These are phyloP conservation scores for Ecliptopera silaceata DNA, from an alignment of 2,888 invertebrate genomes.

Conservation along the genomic window DNA sequence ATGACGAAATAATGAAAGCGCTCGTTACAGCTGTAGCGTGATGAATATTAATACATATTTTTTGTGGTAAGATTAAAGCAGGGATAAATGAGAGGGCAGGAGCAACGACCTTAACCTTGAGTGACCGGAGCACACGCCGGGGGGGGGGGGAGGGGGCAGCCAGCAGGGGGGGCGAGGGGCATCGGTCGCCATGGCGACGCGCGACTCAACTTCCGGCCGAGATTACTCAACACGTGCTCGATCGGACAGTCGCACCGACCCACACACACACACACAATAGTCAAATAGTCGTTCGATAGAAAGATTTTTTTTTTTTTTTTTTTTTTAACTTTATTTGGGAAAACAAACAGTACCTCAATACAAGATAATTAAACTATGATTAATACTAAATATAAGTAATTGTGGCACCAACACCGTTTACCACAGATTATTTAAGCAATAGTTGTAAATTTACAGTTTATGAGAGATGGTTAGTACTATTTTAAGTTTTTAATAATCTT, in stretches of 20 bases:
- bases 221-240: not conserved
- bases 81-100: slow-evolving; percentile 25
- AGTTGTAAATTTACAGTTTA: too few species aligned
- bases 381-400: too few species aligned
- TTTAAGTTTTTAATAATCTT: too few species aligned
- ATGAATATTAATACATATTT: slow-evolving; percentile 9
- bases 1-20: not conserved
- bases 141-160: slow-evolving; percentile 18
- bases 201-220: slow-evolving; percentile 52
- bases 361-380: too few species aligned
- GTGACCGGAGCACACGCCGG: slow-evolving; percentile 27
- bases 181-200: slow-evolving; percentile 49
- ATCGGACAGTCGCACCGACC: not conserved
- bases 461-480: too few species aligned
- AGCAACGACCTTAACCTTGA: slow-evolving; percentile 65
- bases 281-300: too few species aligned
- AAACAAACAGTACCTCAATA: too few species aligned
- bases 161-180: not conserved
- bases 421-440: too few species aligned
- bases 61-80: slow-evolving; percentile 7
- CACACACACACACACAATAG: too few species aligned
- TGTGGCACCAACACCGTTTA: too few species aligned
- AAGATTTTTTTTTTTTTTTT: too few species aligned
- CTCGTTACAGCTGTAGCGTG: slow-evolving; percentile 1
- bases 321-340: too few species aligned